Evolutionary conservation across 2,888 invertebrate species (phyloP), one percentile per base, ranked within the genome.

Genomic region (Drosophila nr. perissopoda): DNA sequence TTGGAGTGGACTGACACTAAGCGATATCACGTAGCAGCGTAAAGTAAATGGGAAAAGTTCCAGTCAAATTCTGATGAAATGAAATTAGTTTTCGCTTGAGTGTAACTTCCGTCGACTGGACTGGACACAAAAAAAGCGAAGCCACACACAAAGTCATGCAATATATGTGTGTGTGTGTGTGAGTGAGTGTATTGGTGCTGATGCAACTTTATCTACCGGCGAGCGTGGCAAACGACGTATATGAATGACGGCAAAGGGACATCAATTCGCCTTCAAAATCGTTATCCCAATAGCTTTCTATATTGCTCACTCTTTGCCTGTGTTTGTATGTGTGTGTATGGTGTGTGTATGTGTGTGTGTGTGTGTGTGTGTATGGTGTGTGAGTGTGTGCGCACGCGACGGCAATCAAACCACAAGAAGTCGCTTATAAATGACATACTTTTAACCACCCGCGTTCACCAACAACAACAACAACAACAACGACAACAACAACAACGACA

Each of bases 61-160:
- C 69, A 83, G 82, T 84, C 84, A 82, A 83, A 84, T 84, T 84
- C 73, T 82, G 82, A 84, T 83, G 82, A 83, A 84, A 83, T 84
- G 84, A 83, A 83, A 83, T 83, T 83, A 83, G 82, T 83, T 83
- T 83, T 82, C 82, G 82, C 82, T 82, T 82, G 82, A 83, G 72
- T 82, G 72, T 81, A 81, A 76, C 81, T 83, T 82, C 82, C 82
- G 82, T 78, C 71, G 76, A 83, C 67, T 78, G 71, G 78, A 69
- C 81, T 63, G 59, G 74, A 83, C 77, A 83, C 42, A 57, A 63
- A 57, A 63, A 52, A 52, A 56, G 51, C 33, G 27, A 51, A 48
- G 25, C 52, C 33, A 48, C 48, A 38, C 27, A 63, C 25, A 57
- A 64, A 73, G 54, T 72, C 58, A 48, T 62, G 71, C 73, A 73